Conservation (phyloP, 2,888 invertebrate species). For the Drosophila maculinotata region DNA sequence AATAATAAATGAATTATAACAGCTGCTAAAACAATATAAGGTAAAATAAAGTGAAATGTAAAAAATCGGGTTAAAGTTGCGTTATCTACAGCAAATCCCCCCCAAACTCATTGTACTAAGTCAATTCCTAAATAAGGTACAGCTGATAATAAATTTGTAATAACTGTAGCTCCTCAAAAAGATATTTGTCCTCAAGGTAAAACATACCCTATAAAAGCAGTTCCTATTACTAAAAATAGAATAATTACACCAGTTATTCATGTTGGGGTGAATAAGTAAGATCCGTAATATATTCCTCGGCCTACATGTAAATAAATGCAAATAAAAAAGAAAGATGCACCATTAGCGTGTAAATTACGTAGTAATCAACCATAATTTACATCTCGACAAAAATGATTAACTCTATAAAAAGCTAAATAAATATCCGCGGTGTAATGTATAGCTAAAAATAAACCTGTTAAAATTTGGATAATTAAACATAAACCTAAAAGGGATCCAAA, state of each 20-base stretch:
- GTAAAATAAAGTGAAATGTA: slow-evolving; percentile 90
- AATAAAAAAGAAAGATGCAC: too few species aligned
- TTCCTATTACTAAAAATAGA: slow-evolving; percentile 89
- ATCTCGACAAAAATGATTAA: slow-evolving; percentile 90
- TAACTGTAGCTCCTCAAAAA: slow-evolving; percentile 90
- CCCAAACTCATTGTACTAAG: slow-evolving; percentile 90
- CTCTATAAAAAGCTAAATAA: slow-evolving; percentile 88
- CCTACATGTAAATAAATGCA: slow-evolving; percentile 90
- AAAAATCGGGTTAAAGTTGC: slow-evolving; percentile 91
- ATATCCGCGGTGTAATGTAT: slow-evolving; percentile 89
- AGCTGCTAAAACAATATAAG: slow-evolving; percentile 88
- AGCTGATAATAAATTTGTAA: slow-evolving; percentile 87
- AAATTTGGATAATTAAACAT: too few species aligned
- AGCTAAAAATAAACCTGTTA: slow-evolving; percentile 89
- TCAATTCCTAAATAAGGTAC: slow-evolving; percentile 89
- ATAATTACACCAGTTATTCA: slow-evolving; percentile 89
- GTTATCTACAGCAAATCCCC: slow-evolving; percentile 90
- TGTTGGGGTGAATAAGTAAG: slow-evolving; percentile 86
- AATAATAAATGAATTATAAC: slow-evolving; percentile 88
- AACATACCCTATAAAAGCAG: slow-evolving; percentile 92
- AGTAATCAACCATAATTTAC: too few species aligned
- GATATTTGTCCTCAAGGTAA: slow-evolving; percentile 93
- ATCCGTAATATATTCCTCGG: slow-evolving; percentile 88
- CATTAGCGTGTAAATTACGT: too few species aligned
- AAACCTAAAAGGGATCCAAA: slow-evolving; percentile 89